A percentile compares a stretch with the other conserved stretches of the same genome.
phyloP scores from a whole-genome alignment of 2,888 invertebrate species.

The Hyalella azteca region DNA sequence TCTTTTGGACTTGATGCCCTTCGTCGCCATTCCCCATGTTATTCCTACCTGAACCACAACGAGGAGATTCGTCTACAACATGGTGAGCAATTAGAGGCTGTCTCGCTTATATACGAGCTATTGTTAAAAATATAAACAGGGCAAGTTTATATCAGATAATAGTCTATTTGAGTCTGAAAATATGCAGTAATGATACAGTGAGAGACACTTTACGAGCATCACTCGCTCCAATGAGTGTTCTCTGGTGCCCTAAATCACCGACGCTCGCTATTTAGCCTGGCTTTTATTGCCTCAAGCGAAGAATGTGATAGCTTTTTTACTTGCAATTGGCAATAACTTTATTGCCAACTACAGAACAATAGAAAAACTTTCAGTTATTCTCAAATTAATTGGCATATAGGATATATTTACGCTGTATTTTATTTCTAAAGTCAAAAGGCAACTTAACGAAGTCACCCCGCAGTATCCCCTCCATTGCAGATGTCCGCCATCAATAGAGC shows the following conservation, averaged over 20 bases:
- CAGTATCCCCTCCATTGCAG: neutral
- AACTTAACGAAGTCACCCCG: neutral
- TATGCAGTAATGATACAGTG: constrained; percentile 40
- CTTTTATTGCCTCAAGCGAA: constrained; percentile 28
- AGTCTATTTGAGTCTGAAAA: constrained; percentile 40
- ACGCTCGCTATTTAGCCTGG: constrained; percentile 17
- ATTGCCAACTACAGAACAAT: constrained; percentile 32
- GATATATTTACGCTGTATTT: constrained; percentile 5
- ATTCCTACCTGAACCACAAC: neutral
- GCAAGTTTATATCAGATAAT: constrained; percentile 39
- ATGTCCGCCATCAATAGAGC: too few relatives aligned
- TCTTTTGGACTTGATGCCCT: neutral
- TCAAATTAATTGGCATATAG: constrained; percentile 5
- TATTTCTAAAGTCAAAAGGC: neutral
- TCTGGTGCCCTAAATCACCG: constrained; percentile 30
- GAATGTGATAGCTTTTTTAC: constrained; percentile 36
- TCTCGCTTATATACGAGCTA: constrained; percentile 37
- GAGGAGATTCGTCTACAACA: neutral
- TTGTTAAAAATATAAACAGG: constrained; percentile 41
- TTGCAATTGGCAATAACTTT: constrained; percentile 34
- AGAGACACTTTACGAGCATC: constrained; percentile 35
- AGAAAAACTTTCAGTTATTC: constrained; percentile 24
- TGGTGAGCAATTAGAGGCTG: neutral
- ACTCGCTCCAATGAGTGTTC: constrained; percentile 39
- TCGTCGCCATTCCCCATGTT: neutral